Conservation (phyloP, 2,113 vertebrate species). For the Cephalopterus ornatus region DNA sequence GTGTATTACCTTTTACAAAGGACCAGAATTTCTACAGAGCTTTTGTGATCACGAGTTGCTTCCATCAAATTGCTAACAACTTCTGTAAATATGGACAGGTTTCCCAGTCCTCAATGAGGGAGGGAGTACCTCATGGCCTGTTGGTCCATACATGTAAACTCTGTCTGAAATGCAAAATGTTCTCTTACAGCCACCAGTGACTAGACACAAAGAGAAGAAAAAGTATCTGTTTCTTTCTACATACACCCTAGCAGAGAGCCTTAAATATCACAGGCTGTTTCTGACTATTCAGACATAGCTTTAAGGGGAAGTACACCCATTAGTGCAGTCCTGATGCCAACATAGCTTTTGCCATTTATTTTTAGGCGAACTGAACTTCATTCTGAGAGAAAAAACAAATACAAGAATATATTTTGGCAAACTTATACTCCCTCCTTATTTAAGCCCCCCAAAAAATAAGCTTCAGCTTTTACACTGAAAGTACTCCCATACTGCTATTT, state of each 20-base stretch:
- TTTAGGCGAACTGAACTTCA: conserved; percentile 17
- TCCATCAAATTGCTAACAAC: background rate
- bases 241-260: background rate
- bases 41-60: background rate
- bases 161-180: background rate
- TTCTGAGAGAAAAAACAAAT: conserved; percentile 4
- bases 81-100: background rate
- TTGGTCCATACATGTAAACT: background rate
- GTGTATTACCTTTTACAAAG: background rate
- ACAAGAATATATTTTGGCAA: background rate
- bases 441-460: background rate
- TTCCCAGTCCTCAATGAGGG: background rate
- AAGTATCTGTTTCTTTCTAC: background rate
- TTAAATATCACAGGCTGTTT: background rate
- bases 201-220: background rate
- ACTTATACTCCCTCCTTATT: background rate
- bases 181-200: background rate
- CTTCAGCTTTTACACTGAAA: background rate
- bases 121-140: background rate
- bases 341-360: conserved; percentile 19
- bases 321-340: background rate
- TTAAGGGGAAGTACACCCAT: background rate
- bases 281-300: background rate
- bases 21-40: background rate
- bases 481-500: background rate